Evolutionary conservation across 2,888 invertebrate species (phyloP), one percentile per base, ranked within the genome.

Genomic region (Drosophila eohydei): DNA sequence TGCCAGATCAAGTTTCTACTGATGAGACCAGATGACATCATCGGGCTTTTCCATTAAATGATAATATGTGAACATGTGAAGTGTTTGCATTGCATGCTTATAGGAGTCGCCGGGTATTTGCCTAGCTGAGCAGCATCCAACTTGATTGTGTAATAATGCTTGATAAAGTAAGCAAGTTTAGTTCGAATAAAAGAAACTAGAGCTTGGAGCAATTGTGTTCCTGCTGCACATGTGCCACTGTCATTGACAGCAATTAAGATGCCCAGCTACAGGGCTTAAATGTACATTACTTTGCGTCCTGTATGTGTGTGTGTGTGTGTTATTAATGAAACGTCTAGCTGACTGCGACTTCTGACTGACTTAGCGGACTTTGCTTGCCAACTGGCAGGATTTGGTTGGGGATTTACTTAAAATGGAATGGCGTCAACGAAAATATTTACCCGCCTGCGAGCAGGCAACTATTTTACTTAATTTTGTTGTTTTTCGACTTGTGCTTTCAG

Each of bases 351-450:
- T 57, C 50, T 36, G 69, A 80, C 81, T 87, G 74, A 83, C 84
- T 81, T 77, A 73, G 63, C 69, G 65, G 84, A 74, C 76, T 83
- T 74, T 83, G 60, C 62, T 48, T 74, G 63, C 61, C 69, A 66
- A 69, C 67, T 73, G 57, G 64, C 32, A 34, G 89, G 87, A 84
- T 81, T 89, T 84, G 40, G 67, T 59, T 63, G 72, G 56, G 82
- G 89, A 87, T 84, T 89, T 83, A 65, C 56, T 71, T 68, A 69
- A 83, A 83, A 87, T 83, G 71, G 69, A 86, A 71, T 80, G 55
- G 71, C 66, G 74, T 70, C 71, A 62, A 68, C 46, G 51, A 46
- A 60, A 57, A 59, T 60, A 55, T 56, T 59, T 44, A 50, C 58
- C 8, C 12, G 56, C 21, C 16, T 54, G 30, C 59, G 43, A 48